Conservation (phyloP, 2,113 vertebrate species). For the Vulpes lagopus region DNA sequence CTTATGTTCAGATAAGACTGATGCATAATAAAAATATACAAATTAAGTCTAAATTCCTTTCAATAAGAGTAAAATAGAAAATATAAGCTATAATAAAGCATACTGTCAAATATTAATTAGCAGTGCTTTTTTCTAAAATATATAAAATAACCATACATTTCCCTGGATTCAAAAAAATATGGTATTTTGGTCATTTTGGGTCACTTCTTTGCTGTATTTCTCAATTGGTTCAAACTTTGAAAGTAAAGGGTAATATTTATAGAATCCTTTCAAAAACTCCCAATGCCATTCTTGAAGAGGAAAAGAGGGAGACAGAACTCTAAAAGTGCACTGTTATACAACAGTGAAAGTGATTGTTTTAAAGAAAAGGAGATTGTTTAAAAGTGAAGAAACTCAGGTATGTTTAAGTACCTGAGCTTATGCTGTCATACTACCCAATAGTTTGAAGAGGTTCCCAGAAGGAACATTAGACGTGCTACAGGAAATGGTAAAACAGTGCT, state of each 20-base stretch:
- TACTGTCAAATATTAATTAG: background rate
- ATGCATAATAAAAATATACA: background rate
- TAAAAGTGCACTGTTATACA: background rate
- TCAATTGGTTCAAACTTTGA: background rate
- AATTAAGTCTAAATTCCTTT: background rate
- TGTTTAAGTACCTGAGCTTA: background rate
- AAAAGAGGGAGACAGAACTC: background rate
- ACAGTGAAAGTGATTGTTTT: background rate
- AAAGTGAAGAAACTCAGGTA: background rate
- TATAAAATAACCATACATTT: background rate
- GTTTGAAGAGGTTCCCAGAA: background rate
- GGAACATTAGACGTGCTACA: background rate
- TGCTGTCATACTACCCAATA: background rate
- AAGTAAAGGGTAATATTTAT: background rate
- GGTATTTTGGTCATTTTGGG: background rate
- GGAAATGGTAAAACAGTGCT: background rate
- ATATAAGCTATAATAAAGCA: background rate
- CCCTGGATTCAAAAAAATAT: background rate
- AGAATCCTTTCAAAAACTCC: background rate
- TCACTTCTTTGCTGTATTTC: background rate
- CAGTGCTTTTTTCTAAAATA: background rate
- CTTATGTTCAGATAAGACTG: background rate
- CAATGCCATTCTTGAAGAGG: background rate
- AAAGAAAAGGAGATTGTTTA: background rate
- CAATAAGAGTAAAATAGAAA: background rate